phyloP scores from a whole-genome alignment of 2,888 invertebrate genomes.

The Agonum fuliginosum region DNA sequence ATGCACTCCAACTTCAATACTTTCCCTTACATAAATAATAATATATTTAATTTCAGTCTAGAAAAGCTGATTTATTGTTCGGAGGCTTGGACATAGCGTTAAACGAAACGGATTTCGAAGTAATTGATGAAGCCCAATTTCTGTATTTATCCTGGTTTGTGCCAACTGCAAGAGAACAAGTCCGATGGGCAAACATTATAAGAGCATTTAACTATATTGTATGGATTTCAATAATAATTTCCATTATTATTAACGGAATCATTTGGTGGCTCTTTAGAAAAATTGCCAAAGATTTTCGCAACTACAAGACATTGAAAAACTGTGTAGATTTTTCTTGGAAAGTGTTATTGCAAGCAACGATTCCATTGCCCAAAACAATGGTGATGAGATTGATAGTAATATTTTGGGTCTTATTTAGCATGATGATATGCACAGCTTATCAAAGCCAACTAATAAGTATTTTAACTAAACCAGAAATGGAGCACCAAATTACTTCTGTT shows the following conservation, averaged over 20 bases:
- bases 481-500: neutral
- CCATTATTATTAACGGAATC: neutral
- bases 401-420: neutral
- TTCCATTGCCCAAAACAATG: neutral
- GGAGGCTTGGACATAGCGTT: neutral
- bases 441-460: neutral
- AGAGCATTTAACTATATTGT: neutral
- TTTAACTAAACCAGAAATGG: neutral
- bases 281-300: neutral
- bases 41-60: neutral
- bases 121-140: neutral
- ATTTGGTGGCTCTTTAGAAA: neutral
- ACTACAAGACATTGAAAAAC: neutral
- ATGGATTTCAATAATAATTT: neutral
- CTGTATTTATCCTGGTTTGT: neutral
- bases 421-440: neutral
- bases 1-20: too few species aligned
- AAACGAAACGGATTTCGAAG: neutral
- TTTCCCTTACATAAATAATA: too few species aligned
- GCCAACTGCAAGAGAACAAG: neutral
- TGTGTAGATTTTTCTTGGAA: neutral
- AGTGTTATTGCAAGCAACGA: neutral
- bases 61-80: neutral
- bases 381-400: neutral
- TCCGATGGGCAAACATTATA: neutral